Evolutionary conservation across 2,113 vertebrate genomes (phyloP), one percentile per base, ranked within the genome.

Genomic region (Canis aureus): DNA sequence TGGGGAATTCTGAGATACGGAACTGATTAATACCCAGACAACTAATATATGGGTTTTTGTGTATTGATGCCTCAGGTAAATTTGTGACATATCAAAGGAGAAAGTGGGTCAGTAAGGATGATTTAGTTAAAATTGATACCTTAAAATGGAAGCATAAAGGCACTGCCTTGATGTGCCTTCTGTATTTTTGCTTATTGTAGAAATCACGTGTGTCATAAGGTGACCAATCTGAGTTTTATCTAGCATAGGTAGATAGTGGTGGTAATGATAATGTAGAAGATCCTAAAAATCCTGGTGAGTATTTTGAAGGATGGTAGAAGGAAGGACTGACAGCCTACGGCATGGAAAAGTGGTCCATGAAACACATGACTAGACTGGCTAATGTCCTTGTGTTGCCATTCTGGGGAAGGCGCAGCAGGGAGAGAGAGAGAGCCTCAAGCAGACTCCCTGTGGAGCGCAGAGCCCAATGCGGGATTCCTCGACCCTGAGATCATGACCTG

Each of bases 1-100:
- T 94, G 49, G 62, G 15, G 20, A 79, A 51, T 80, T 94, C 87
- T 92, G 67, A 96, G 76, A 92, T 90, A 49, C 8, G 76, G 59
- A 60, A 29, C 81, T 79, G 35, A 87, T 88, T 69, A 74, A 87
- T 91, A 57, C 22, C 67, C 82, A 93, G 16, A 89, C 73, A 82
- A 59, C 73, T 51, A 16, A 82, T 38, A 49, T 67, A 17, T 17
- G 60, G 25, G 27, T 87, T 64, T 19, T 95, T 83, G 16, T 79
- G n/a, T 90, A 79, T 92, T 97, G 22, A 17, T 91, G 94, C 59
- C 53, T n/a, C 4, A 60, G 55, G 73, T 82, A 93, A 94, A n/a
- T 73, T 67, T 94, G 43, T 81, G 83, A 87, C 49, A 95, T 80
- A 51, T 81, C 59, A 87, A 73, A 96, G 66, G 93, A 94, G 38